These are phyloP conservation scores for Agrilus biguttatus DNA, from an alignment of 2,888 invertebrate species.

Conservation along the genomic window DNA sequence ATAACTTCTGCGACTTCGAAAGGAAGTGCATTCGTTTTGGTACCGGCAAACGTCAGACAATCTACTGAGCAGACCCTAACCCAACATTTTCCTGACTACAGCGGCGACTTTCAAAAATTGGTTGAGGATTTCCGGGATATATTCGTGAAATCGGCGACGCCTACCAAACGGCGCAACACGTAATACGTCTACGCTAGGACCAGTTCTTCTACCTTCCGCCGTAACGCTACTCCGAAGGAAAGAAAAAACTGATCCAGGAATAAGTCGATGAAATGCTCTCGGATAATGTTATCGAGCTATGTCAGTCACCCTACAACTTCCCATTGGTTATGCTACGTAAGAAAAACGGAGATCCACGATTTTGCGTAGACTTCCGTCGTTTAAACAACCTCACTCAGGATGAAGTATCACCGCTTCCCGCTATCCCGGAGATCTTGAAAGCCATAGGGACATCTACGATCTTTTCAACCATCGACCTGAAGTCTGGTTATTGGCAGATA, in stretches of 20 bases:
- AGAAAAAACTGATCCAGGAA: neutral
- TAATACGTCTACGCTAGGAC: neutral
- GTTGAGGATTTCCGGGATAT: no score
- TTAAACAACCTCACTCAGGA: constrained; percentile 8
- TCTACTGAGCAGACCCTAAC: neutral
- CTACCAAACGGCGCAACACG: no score
- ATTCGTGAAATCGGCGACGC: no score
- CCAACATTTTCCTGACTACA: no score
- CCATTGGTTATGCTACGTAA: constrained; percentile 11
- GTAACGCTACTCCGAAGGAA: neutral
- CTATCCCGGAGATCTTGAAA: constrained; percentile 12
- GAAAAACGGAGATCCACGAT: constrained; percentile 8
- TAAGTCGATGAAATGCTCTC: neutral
- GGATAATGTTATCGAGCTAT: neutral
- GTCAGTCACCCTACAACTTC: constrained; percentile 6
- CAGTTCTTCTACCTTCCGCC: neutral
- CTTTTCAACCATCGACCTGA: constrained; percentile 17
- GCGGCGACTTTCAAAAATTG: no score
- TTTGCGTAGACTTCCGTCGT: constrained; percentile 9
- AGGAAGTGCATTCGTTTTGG: constrained; percentile 1
- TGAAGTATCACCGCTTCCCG: constrained; percentile 10
- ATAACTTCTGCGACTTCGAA: neutral
- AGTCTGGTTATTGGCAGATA: constrained; percentile 20
- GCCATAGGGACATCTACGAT: constrained; percentile 14
- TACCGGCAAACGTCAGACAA: neutral